phyloP scores from a whole-genome alignment of 2,113 vertebrate species.

The Anarhynchus alexandrinus region DNA sequence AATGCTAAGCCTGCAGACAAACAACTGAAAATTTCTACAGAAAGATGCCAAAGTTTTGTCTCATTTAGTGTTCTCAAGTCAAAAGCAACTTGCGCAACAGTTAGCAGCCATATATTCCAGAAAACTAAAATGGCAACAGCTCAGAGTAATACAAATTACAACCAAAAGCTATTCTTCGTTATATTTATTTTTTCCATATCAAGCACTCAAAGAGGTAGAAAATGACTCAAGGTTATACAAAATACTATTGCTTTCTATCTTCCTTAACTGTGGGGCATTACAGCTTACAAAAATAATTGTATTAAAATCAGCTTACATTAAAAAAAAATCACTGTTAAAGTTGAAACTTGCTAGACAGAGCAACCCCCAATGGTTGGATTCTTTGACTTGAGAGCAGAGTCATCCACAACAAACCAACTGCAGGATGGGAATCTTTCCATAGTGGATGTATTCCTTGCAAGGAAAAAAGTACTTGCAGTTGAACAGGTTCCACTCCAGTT shows the following conservation, averaged over 20 bases:
- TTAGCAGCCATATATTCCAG: background rate
- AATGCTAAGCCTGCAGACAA: slow-evolving; percentile 1
- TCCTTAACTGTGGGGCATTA: background rate
- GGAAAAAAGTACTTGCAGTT: background rate
- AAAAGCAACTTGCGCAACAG: background rate
- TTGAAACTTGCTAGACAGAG: background rate
- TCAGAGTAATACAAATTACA: background rate
- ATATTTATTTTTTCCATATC: background rate
- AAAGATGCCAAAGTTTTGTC: background rate
- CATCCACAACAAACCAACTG: background rate
- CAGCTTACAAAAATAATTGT: background rate
- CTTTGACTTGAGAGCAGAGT: background rate
- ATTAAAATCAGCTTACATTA: background rate
- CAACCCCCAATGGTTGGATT: background rate
- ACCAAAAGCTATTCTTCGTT: background rate
- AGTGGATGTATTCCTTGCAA: background rate
- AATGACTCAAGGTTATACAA: background rate
- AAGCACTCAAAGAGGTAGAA: background rate
- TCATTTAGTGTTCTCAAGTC: background rate
- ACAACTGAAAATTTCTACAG: background rate
- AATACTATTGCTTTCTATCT: background rate
- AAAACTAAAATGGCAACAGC: background rate
- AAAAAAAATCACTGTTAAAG: background rate
- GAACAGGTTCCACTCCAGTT: background rate
- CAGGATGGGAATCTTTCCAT: background rate